These are phyloP conservation scores for Calameuta pallipes DNA, from an alignment of 2,888 invertebrate species.

Conservation along the genomic window DNA sequence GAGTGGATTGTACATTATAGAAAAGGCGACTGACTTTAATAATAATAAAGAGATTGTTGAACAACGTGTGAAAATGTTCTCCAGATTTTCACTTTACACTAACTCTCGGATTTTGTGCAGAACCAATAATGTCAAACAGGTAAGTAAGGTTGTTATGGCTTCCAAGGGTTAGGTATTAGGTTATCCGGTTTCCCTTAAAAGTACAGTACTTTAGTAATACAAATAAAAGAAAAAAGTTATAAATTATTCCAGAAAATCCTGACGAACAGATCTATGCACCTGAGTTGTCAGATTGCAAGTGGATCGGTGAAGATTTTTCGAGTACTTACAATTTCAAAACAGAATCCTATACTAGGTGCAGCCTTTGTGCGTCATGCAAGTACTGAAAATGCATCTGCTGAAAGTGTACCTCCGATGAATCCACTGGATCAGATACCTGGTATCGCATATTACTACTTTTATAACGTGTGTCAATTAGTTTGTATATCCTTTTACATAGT, in stretches of 20 bases:
- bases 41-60: not conserved
- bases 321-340: conserved; percentile 23
- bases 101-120: conserved; percentile 33
- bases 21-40: no score
- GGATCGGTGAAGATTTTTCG: conserved; percentile 12
- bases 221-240: not conserved
- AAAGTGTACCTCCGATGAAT: conserved; percentile 7
- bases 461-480: not conserved
- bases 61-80: conserved; percentile 42
- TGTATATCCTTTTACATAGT: no score
- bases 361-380: conserved; percentile 44
- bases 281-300: conserved; percentile 23
- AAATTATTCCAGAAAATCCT: conserved; percentile 29
- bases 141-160: conserved; percentile 23
- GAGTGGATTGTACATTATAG: no score
- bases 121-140: conserved; percentile 36
- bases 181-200: not conserved
- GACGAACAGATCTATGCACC: conserved; percentile 33
- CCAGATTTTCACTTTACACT: conserved; percentile 35
- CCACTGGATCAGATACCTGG: conserved; percentile 50
- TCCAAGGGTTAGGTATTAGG: not conserved
- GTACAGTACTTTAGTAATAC: not conserved
- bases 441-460: conserved; percentile 10
- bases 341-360: conserved; percentile 30
- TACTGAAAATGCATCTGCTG: conserved; percentile 5